These are phyloP conservation scores for Bolborhynchus lineola DNA, from an alignment of 2,113 vertebrate genomes.

Conservation along the genomic window DNA sequence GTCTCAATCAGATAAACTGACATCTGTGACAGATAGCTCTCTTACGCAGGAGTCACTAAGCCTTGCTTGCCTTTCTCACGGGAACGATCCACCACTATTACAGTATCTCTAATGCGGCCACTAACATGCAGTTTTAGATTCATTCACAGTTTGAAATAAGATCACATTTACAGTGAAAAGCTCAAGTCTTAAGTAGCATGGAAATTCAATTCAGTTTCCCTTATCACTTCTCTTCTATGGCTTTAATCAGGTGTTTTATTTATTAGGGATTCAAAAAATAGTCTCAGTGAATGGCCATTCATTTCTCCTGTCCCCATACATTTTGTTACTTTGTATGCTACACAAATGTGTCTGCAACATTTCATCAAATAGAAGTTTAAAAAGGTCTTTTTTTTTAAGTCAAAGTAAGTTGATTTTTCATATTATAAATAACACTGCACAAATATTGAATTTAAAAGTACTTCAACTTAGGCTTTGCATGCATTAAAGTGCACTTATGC, in stretches of 20 bases:
- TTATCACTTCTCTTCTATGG: constrained; percentile 75
- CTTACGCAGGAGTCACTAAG: constrained; percentile 79
- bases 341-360: not conserved
- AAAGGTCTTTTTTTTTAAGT: not conserved
- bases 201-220: constrained; percentile 79
- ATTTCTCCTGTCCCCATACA: not conserved
- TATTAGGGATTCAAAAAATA: constrained; percentile 68
- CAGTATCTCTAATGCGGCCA: constrained; percentile 75
- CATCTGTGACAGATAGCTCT: constrained; percentile 78
- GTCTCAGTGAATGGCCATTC: constrained; percentile 52
- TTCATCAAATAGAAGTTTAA: not conserved
- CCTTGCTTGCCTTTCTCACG: constrained; percentile 74
- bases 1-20: constrained; percentile 78
- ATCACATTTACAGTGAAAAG: constrained; percentile 82
- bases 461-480: not conserved
- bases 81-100: constrained; percentile 75
- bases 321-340: not conserved
- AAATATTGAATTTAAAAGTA: not conserved
- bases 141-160: constrained; percentile 82
- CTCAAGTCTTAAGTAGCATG: constrained; percentile 75
- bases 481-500: not conserved
- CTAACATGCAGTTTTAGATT: constrained; percentile 71
- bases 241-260: constrained; percentile 69
- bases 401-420: not conserved
- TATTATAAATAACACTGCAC: not conserved